A percentile compares a stretch with the other conserved stretches of the same genome.
Conservation (phyloP, 2,888 invertebrate genomes). For the Orthosia cruda region DNA sequence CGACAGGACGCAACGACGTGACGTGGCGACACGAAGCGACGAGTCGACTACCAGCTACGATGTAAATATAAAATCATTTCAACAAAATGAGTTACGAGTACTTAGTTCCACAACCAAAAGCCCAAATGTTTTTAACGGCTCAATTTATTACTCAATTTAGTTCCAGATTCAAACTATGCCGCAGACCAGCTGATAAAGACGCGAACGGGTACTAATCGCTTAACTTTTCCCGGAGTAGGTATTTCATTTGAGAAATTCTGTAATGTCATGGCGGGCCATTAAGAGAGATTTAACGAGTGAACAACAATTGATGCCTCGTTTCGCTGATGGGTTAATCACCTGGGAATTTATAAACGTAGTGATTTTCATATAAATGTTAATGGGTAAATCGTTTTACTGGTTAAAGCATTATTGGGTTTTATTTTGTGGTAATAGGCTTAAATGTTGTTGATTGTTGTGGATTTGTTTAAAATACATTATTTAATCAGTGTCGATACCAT, state of each 20-base stretch:
- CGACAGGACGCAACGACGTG: too few species aligned
- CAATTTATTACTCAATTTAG: conserved; percentile 50
- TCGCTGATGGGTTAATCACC: conserved; percentile 55
- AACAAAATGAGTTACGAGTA: conserved; percentile 31
- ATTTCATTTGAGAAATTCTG: conserved; percentile 63
- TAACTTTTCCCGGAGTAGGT: conserved; percentile 65
- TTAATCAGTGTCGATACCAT: not conserved
- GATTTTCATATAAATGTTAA: conserved; percentile 51
- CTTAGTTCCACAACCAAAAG: conserved; percentile 28
- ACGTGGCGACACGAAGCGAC: too few species aligned
- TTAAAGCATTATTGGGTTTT: conserved; percentile 19
- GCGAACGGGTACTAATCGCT: conserved; percentile 64
- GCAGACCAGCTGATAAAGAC: conserved; percentile 49
- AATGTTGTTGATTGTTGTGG: not conserved
- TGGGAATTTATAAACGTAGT: conserved; percentile 40
- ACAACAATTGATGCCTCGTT: conserved; percentile 56
- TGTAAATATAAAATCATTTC: conserved; percentile 19
- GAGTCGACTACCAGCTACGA: not conserved
- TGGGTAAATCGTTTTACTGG: conserved; percentile 35
- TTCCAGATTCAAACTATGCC: conserved; percentile 51
- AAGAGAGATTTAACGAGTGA: conserved; percentile 54
- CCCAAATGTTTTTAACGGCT: conserved; percentile 56
- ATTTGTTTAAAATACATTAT: not conserved
- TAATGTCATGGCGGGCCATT: conserved; percentile 64
- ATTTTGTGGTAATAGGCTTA: conserved; percentile 16